Base-by-base conservation (phyloP, 1,140 invertebrate genomes). In the Aphelenchoides fujianensis region DNA sequence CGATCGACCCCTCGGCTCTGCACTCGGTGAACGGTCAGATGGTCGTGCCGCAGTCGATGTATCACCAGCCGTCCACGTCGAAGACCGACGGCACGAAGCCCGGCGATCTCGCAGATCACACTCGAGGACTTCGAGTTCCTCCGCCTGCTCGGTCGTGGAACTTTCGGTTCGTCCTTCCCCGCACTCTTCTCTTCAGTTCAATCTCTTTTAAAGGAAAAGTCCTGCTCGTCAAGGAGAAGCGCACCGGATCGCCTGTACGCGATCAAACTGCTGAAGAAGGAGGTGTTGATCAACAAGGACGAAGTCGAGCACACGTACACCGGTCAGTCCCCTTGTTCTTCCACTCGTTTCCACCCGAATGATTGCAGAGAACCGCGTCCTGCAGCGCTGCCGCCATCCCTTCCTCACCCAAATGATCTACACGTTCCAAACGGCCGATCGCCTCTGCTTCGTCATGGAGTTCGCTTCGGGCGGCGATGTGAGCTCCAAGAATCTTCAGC, bases 381-480 rank as follows among this genome's bases (percentile, higher is more conserved):
- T n/a, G n/a, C n/a, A n/a, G n/a, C n/a, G n/a, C n/a, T n/a, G n/a
- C n/a, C n/a, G n/a, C n/a, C n/a, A n/a, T n/a, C n/a, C n/a, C n/a
- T n/a, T n/a, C n/a, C n/a, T n/a, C n/a, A n/a, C n/a, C n/a, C n/a
- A n/a, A n/a, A n/a, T n/a, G n/a, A 96, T 96, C 87, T 98, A 98
- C 88, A 97, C 95, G 79, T 99, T 99, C 89, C 94, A 98, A 90
- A 98, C 96, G 64, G 91, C 90, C 54, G 95, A 98, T 86, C 89
- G 95, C 82, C 89, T 99, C 57, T 99, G 95, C 88, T 98, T 99
- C 88, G 96, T 98, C 19, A 98, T 98, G 94, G 95, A 99, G 87
- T 99, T 98, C 87, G 96, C 98, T 1, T 98, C 97, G 86, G 97
- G 97, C 63, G 96, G 96, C 23, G 96, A 99, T 59, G 55, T 59